Evolutionary conservation across 2,113 vertebrate genomes (phyloP).

Genomic region (Lepus europaeus): DNA sequence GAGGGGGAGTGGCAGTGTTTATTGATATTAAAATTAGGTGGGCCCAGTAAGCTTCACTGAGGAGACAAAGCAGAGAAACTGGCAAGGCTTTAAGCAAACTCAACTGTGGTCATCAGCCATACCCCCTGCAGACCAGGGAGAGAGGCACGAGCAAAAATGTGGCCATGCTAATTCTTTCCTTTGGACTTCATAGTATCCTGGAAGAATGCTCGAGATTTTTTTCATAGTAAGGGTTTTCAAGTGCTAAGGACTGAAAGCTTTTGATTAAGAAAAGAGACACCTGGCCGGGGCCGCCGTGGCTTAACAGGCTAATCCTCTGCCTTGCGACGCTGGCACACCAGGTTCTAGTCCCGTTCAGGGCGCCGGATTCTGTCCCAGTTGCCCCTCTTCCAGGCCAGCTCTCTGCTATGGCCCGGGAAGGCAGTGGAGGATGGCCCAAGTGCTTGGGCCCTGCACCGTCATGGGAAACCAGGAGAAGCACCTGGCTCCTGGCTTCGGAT

Average conservation of each 20-base stretch:
- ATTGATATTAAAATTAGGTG: background rate
- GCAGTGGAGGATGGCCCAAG: no score
- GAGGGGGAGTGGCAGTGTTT: background rate
- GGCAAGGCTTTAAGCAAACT: background rate
- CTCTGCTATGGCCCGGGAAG: no score
- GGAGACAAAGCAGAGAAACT: background rate
- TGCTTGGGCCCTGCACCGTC: no score
- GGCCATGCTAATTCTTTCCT: background rate
- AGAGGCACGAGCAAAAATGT: background rate
- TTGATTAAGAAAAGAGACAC: background rate
- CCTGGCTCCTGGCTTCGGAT: no score
- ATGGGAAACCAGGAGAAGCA: no score
- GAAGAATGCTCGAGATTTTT: background rate
- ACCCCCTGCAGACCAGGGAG: background rate
- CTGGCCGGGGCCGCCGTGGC: background rate
- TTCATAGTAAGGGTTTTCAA: slow-evolving; percentile 33
- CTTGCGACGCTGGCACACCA: no score
- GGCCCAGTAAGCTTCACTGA: background rate
- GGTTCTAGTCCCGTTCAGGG: no score
- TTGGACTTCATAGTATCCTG: background rate
- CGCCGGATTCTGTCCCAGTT: no score
- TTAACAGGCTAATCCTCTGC: no score
- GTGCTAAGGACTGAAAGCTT: slow-evolving; percentile 8
- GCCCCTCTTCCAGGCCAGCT: no score
- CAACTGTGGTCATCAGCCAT: background rate